Evolutionary conservation across 2,113 vertebrate species (phyloP), one percentile per base, ranked within the genome.

Genomic region (Eublepharis macularius): DNA sequence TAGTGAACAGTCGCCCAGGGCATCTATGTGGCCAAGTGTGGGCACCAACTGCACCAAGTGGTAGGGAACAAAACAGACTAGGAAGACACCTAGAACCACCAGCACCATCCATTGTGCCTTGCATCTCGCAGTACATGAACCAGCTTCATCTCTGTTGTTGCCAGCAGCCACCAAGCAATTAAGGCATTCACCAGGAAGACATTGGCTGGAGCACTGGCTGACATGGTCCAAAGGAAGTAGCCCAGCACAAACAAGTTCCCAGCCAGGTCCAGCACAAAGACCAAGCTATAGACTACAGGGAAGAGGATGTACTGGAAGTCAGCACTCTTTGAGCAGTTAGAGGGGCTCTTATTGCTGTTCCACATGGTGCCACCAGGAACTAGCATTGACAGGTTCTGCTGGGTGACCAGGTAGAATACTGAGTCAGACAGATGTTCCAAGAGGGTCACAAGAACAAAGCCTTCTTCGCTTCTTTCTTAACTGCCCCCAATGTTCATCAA

Each of bases 171-270:
- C 68, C 87, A 82, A 3, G 95, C 84, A 2, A 94, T 94, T n/a
- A 95, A 90, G 4, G 81, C 89, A 91, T 95, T 96, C 8, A 94
- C 92, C 85, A 96, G 91, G 89, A 95, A 95, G 76, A 96, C 70
- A 6, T 96, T 95, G 7, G 96, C 90, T 26, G 95, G 94, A 0
- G 91, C 93, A 81, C 92, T 92, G 6, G 89, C 81, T 13, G 93
- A 94, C 89, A 79, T 94, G 86, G 95, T 94, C 24, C 93, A 84
- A 60, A 90, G 85, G 87, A 96, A 93, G 47, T 96, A 93, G 26
- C 72, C 83, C 68, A 96, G 88, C 43, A 95, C 95, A n/a, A 94
- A 86, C 51, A 85, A n/a, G 32, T 96, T 96, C 16, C 94, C 95
- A 12, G 93, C 17, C 80, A 95, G 9, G 2, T 96, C 96, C 2